These are phyloP conservation scores for Cyanoderma ruficeps DNA, from an alignment of 2,113 vertebrate species.

Conservation along the genomic window DNA sequence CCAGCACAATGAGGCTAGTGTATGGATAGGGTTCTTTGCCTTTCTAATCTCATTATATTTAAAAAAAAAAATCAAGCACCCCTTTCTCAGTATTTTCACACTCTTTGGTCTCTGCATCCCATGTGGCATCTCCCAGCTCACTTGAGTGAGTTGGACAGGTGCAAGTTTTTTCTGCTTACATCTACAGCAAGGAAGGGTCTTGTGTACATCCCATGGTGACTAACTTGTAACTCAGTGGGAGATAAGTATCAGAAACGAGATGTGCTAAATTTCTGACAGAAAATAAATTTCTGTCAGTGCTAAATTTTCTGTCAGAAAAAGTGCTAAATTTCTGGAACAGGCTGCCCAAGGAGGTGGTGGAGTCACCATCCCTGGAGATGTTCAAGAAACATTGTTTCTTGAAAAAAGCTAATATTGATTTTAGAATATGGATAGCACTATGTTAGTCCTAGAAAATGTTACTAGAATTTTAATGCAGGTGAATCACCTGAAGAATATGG, in stretches of 20 bases:
- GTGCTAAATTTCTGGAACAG: not conserved
- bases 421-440: not conserved
- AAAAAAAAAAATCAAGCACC: not conserved
- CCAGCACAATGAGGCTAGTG: not conserved
- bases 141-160: not conserved
- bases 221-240: not conserved
- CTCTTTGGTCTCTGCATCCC: not conserved
- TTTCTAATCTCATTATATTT: not conserved
- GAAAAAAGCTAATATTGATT: not conserved
- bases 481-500: not conserved
- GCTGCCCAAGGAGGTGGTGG: not conserved
- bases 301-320: not conserved
- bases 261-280: not conserved
- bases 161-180: not conserved
- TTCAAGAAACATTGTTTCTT: not conserved
- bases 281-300: too few relatives aligned
- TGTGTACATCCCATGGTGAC: not conserved
- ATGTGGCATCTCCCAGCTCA: not conserved
- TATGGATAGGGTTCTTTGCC: not conserved
- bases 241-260: not conserved
- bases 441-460: not conserved
- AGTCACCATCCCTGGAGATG: not conserved
- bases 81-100: not conserved
- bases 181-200: not conserved
- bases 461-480: not conserved